Evolutionary conservation across 2,888 invertebrate species (phyloP), one percentile per base, ranked within the genome.

Genomic region (Dysmachus trigonus): DNA sequence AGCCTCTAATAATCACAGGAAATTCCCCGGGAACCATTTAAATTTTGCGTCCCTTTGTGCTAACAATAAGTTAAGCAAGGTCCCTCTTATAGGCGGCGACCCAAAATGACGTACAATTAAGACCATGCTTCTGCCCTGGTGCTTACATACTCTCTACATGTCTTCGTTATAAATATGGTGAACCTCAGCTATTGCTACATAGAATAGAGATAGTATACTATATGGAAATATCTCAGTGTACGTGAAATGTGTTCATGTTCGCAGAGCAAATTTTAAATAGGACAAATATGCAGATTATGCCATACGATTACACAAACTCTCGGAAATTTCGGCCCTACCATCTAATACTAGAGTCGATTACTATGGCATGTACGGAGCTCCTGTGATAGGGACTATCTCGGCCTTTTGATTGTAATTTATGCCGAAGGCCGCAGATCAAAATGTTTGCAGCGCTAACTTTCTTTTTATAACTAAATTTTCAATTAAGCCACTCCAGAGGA

Each of bases 211-310:
- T 79, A 79, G 73, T 73, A 18, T n/a, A 10, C n/a, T 33, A 31
- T 8, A 31, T 72, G 73, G 31, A 18, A 73, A 35, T 31, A n/a
- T 73, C 7, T 73, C 33, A 10, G 73, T 33, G 33, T 73, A 62
- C 73, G 73, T 73, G 73, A 31, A 73, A 31, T 33, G 73, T 33
- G 73, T 35, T 33, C 41, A 79, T 33, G 79, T 51, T 27, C 79
- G 51, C 47, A 15, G 51, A 51, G 47, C 31, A 79, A 47, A 79
- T 79, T 79, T 79, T 79, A 79, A 79, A 51, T 51, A 79, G 79
- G 79, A 79, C 79, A 79, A 79, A 79, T 79, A 79, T 79, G 79
- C 79, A 79, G 79, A 79, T 79, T 79, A 79, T 79, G 79, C 79
- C 79, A 47, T 79, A 51, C 51, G 47, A 79, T 79, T 79, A 79